Evolutionary conservation across 2,888 invertebrate genomes (phyloP), one percentile per base, ranked within the genome.

Genomic region (Fissipunctia ypsillon): DNA sequence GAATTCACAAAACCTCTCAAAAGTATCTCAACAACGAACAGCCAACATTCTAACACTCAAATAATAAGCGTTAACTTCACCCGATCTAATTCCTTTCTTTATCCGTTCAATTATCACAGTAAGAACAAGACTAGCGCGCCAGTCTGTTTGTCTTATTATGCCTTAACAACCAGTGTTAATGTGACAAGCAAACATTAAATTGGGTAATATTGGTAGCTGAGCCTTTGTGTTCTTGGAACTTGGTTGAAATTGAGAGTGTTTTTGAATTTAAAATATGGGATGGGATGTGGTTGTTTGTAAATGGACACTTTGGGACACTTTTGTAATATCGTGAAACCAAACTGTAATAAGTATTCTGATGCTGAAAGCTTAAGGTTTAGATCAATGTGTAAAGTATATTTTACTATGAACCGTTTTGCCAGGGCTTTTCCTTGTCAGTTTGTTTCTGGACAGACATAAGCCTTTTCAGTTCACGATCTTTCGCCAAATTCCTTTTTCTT

Each of bases 31-130:
- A 83, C 45, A 61, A 50, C 54, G 19, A 63, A 67, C 75, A 38
- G 19, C 10, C 28, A 81, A 64, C 73, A 83, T 80, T 78, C 81
- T 52, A 68, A 65, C 70, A 78, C 41, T 41, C 50, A 69, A 71
- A 66, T 83, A 90, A 85, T 80, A 74, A 89, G 87, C 88, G 88
- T 86, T 90, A 90, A 91, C 88, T 81, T 68, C 63, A 71, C 73
- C 77, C 86, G 90, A 91, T 93, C 93, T 92, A 94, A 94, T 93
- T 93, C 90, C 74, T 84, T 84, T 92, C 92, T 95, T 95, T 94
- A 92, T 93, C 89, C 82, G 84, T 69, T 73, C 90, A 93, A 94
- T 95, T 95, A 95, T 82, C 94, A 84, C 85, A 54, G 70, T 79
- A 90, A 92, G 92, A 93, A 93, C 87, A 89, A 82, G 70, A 81